Evolutionary conservation across 2,113 vertebrate species (phyloP).

Genomic region (Hippoglossus stenolepis): DNA sequence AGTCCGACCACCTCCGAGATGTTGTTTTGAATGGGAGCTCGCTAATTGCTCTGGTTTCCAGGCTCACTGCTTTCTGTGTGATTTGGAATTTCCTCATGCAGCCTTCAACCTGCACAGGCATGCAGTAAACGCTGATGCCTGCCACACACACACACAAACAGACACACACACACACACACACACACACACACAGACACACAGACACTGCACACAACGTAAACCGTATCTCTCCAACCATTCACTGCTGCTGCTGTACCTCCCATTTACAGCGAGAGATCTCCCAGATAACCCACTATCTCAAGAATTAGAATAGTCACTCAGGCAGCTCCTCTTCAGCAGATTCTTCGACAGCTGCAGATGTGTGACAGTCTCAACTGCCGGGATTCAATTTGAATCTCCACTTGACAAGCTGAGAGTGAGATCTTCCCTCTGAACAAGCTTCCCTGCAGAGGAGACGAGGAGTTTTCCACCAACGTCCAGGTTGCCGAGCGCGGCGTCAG

Average conservation of each 20-base stretch:
- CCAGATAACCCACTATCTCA: slow-evolving; percentile 68
- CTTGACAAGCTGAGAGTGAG: slow-evolving; percentile 66
- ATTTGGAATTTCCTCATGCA: slow-evolving; percentile 20
- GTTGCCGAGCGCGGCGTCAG: slow-evolving; percentile 9
- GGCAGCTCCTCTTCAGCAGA: slow-evolving; percentile 64
- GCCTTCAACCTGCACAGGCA: slow-evolving; percentile 16
- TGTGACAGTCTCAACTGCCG: slow-evolving; percentile 56
- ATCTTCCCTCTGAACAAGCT: slow-evolving; percentile 40
- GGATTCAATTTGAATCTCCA: slow-evolving; percentile 68
- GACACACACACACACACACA: neutral
- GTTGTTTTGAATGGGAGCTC: neutral
- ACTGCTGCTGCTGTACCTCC: slow-evolving; percentile 24
- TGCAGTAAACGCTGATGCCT: slow-evolving; percentile 27
- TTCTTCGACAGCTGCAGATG: slow-evolving; percentile 59
- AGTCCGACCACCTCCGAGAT: neutral
- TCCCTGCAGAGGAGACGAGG: slow-evolving; percentile 28
- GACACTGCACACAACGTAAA: slow-evolving; percentile 29
- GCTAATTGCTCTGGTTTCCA: neutral
- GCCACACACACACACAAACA: neutral
- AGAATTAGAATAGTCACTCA: slow-evolving; percentile 70
- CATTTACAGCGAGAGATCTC: slow-evolving; percentile 63
- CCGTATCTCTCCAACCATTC: slow-evolving; percentile 46
- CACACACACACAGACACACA: neutral
- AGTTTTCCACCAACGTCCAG: neutral
- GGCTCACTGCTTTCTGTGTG: neutral